Base-by-base conservation (phyloP, 2,888 invertebrate species). In the Troglohyphantes excavatus region DNA sequence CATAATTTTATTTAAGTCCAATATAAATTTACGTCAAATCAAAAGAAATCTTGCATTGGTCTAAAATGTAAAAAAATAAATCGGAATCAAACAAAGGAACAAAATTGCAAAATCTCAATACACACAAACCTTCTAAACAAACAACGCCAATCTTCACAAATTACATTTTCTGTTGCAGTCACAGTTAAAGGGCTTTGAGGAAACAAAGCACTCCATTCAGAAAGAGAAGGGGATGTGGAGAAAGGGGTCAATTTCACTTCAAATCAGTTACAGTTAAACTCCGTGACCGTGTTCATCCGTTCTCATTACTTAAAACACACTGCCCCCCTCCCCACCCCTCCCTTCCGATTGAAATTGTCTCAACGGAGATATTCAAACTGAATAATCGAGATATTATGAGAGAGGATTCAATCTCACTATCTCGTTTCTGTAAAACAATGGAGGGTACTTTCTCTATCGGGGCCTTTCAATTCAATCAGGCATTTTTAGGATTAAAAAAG, bases 221-320 rank as follows among this genome's bases (percentile, higher is more conserved):
- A 63, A 33, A 73, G n/a, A 13, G 21, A 6, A n/a, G 13, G 65
- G 33, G 39, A 11, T 9, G n/a, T 9, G 53, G 53, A 53, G n/a
- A 2, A n/a, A 53, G 53, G 68, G 81, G 73, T 81, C 81, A 81
- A 53, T 33, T 68, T 68, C 53, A 81, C 46, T 81, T 68, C 68
- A 68, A 68, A 53, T 43, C 67, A 46, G 43, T 26, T 33, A 33
- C 39, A 33, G n/a, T 63, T 59, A 29, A 29, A 19, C 29, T 29
- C 21, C 59, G 70, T 39, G 21, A n/a, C 21, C 19, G 39, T 72
- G 59, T 27, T 65, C 13, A 39, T 59, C 17, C 43, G 78, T 65
- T 81, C 46, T 81, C 81, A 68, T 81, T 81, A 81, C 68, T 68
- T 68, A 68, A 81, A 81, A 81, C 81, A 81, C 78, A 78, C 65